Conservation (phyloP, 2,113 vertebrate genomes). For the Tenebrosternarchus preto region DNA sequence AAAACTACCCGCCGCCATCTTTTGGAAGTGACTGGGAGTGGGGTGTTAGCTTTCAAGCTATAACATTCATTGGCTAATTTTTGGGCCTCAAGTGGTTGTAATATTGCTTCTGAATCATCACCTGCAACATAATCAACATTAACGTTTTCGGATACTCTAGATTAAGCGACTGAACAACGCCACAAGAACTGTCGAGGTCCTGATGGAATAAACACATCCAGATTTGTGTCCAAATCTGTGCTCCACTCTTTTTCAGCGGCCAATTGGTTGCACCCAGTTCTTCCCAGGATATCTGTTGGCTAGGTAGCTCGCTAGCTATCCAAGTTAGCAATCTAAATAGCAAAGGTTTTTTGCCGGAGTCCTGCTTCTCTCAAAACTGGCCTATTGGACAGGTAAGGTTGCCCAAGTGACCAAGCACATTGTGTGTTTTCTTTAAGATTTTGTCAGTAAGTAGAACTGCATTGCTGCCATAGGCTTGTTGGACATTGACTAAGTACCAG, state of each 20-base stretch:
- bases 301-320: constrained; percentile 31
- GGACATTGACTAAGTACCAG: not conserved
- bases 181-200: not conserved
- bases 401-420: constrained; percentile 26
- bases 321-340: constrained; percentile 8
- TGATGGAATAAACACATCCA: constrained; percentile 20
- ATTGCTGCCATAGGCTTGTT: constrained; percentile 33
- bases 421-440: not conserved
- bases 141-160: constrained; percentile 7
- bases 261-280: constrained; percentile 48
- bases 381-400: constrained; percentile 56
- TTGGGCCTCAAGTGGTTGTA: constrained; percentile 9
- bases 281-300: constrained; percentile 55
- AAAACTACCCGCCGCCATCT: constrained; percentile 75
- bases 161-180: not conserved
- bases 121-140: constrained; percentile 14
- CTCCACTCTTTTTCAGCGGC: constrained; percentile 40
- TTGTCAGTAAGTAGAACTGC: not conserved
- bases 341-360: constrained; percentile 6
- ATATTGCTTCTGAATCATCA: constrained; percentile 26
- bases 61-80: constrained; percentile 5
- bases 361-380: constrained; percentile 35
- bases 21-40: constrained; percentile 71
- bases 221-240: constrained; percentile 32
- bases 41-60: constrained; percentile 66